phyloP scores from a whole-genome alignment of 2,888 invertebrate species.

The Andrena praecox region DNA sequence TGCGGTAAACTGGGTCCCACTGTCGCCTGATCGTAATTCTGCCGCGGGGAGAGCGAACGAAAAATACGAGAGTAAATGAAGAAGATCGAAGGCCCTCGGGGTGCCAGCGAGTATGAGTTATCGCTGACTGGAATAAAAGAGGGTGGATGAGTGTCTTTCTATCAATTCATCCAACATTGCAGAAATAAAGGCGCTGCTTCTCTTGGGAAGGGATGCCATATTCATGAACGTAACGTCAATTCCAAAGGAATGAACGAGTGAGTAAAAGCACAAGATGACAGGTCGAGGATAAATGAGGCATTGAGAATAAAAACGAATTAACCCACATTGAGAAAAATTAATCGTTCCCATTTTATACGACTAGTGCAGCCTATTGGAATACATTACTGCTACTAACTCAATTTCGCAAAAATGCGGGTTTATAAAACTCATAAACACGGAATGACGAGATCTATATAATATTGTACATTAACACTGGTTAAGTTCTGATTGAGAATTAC shows the following conservation, averaged over 20 bases:
- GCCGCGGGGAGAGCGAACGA: conserved; percentile 35
- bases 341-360: too few species aligned
- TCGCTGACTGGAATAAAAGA: conserved; percentile 64
- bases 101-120: conserved; percentile 55
- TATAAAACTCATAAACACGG: too few species aligned
- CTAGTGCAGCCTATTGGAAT: too few species aligned
- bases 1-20: conserved; percentile 35
- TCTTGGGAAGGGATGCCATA: conserved; percentile 11
- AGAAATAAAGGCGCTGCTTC: conserved; percentile 46
- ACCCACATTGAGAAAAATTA: too few species aligned
- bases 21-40: conserved; percentile 61
- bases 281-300: too few species aligned
- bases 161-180: conserved; percentile 63
- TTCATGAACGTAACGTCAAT: conserved; percentile 18
- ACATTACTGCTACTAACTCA: too few species aligned
- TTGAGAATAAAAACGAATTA: too few species aligned
- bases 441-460: not conserved
- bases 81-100: conserved; percentile 63
- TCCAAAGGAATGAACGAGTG: not conserved
- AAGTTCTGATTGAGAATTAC: not conserved
- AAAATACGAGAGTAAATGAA: conserved; percentile 50
- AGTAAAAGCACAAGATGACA: not conserved
- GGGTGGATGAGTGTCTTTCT: conserved; percentile 58
- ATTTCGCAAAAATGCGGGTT: too few species aligned
- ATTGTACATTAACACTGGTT: not conserved